Percentiles rank a stretch among this genome's conserved stretches.
Conservation (phyloP, 1,140 invertebrate species). For the Panonychus citri region DNA sequence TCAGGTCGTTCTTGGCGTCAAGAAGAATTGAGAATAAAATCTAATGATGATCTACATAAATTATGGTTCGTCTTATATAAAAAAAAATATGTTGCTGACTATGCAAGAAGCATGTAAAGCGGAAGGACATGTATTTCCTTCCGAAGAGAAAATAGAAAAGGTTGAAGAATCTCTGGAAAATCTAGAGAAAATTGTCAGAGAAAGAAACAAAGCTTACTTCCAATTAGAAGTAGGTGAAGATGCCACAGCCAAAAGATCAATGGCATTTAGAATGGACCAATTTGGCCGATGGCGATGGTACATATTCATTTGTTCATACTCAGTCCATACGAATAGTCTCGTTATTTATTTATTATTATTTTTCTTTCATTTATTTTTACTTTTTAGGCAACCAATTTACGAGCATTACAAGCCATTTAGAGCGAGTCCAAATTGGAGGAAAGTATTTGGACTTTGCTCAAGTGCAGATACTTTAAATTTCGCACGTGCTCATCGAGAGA, state of each 20-base stretch:
- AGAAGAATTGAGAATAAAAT: conserved; percentile 82
- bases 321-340: not conserved
- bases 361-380: conserved; percentile 1
- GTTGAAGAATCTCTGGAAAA: conserved; percentile 86
- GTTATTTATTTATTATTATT: not conserved
- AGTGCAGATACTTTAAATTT: conserved; percentile 12
- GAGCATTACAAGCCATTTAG: conserved; percentile 15
- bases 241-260: conserved; percentile 46
- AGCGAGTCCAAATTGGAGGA: conserved; percentile 13
- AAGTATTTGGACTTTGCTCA: conserved; percentile 6
- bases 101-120: conserved; percentile 66
- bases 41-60: conserved; percentile 87
- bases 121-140: conserved; percentile 52
- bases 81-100: conserved; percentile 79
- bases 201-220: conserved; percentile 75
- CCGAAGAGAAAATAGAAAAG: conserved; percentile 83
- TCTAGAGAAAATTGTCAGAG: conserved; percentile 65
- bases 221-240: conserved; percentile 55
- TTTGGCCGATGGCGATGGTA: conserved; percentile 15
- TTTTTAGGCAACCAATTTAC: conserved; percentile 7
- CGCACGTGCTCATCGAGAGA: conserved; percentile 6
- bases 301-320: not conserved
- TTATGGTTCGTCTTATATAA: conserved; percentile 89
- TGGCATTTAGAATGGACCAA: conserved; percentile 28
- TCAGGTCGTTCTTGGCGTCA: conserved; percentile 55